Evolutionary conservation across 1,140 invertebrate genomes (phyloP).

Genomic region (Anastatus disparis): DNA sequence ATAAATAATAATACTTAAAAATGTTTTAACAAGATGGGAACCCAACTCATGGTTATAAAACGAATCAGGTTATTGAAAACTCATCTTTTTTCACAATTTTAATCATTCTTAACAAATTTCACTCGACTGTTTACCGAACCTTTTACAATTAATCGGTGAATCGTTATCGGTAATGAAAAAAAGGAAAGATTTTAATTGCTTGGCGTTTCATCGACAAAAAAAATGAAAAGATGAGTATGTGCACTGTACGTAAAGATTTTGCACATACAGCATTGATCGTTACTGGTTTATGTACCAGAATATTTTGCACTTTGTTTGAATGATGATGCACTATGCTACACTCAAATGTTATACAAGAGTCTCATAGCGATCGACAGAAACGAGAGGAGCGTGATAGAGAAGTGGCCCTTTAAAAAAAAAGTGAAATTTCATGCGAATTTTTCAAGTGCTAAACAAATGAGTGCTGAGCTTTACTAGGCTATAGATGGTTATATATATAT

Average conservation of each 20-base stretch:
- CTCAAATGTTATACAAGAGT: too few species aligned
- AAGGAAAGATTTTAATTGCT: conserved; percentile 18
- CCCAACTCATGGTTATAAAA: too few species aligned
- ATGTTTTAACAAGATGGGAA: too few species aligned
- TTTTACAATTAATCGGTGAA: neutral
- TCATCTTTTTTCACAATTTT: too few species aligned
- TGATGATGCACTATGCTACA: too few species aligned
- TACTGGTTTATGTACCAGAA: too few species aligned
- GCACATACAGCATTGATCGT: neutral
- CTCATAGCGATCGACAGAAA: conserved; percentile 1
- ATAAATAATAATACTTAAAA: too few species aligned
- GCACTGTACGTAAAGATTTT: neutral
- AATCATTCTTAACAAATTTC: too few species aligned
- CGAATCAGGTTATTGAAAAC: too few species aligned
- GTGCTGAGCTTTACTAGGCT: too few species aligned
- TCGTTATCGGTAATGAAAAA: neutral
- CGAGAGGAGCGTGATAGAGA: conserved; percentile 3
- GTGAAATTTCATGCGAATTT: conserved; percentile 45
- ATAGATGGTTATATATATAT: too few species aligned
- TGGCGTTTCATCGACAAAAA: neutral
- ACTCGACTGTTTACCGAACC: neutral
- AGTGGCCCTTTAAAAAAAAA: conserved; percentile 39
- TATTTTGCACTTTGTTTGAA: conserved; percentile 18
- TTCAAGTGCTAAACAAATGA: conserved; percentile 45
- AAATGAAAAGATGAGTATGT: too few species aligned